Conservation (phyloP, 2,888 invertebrate species). For the Kuschelorhynchus macadamiae region DNA sequence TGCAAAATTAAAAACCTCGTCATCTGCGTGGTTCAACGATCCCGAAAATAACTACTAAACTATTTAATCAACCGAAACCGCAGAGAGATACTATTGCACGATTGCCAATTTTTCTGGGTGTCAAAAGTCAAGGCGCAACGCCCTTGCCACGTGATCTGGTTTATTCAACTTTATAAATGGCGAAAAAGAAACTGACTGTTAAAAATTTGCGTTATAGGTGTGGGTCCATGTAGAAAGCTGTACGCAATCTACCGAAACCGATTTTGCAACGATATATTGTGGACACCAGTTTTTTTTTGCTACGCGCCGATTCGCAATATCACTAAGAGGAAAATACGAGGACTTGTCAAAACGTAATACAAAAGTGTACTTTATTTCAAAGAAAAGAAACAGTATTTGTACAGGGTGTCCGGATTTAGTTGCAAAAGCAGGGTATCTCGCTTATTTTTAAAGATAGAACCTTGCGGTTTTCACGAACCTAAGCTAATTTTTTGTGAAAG, state of each 20-base stretch:
- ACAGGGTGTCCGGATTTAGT: too few relatives aligned
- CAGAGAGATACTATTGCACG: constrained; percentile 28
- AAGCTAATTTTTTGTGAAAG: too few relatives aligned
- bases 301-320: constrained; percentile 1
- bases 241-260: constrained; percentile 41
- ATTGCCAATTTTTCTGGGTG: constrained; percentile 36
- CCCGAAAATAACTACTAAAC: constrained; percentile 18
- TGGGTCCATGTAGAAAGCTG: constrained; percentile 46
- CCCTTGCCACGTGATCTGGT: constrained; percentile 33
- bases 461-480: too few relatives aligned
- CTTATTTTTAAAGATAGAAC: too few relatives aligned
- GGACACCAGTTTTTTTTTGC: constrained; percentile 15
- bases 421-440: too few relatives aligned
- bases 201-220: constrained; percentile 36
- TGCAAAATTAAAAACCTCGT: constrained; percentile 2
- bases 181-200: constrained; percentile 28
- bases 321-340: background rate
- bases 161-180: constrained; percentile 35
- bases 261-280: constrained; percentile 40
- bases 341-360: background rate
- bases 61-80: constrained; percentile 36
- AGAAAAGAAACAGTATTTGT: too few relatives aligned
- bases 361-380: too few relatives aligned
- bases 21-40: constrained; percentile 17
- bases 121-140: constrained; percentile 41